These are phyloP conservation scores for Neuroscelio doddi DNA, from an alignment of 2,888 invertebrate species.

Conservation along the genomic window DNA sequence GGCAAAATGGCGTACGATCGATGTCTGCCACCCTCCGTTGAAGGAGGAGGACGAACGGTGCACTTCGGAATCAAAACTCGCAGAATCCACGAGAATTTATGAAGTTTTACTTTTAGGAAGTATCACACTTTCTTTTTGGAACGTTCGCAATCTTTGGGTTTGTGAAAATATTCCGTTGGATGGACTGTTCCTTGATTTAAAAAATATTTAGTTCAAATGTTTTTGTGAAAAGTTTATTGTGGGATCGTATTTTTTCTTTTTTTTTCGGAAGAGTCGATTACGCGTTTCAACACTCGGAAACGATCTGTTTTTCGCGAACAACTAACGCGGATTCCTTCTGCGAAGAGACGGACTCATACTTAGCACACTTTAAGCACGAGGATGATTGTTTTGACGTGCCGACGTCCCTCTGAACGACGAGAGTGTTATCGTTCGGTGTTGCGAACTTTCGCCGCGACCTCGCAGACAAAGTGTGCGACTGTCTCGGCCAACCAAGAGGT, in stretches of 20 bases:
- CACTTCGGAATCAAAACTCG: too few species aligned
- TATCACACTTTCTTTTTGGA: background rate
- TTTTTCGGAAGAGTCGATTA: too few species aligned
- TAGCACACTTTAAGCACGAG: conserved; percentile 26
- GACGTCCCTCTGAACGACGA: conserved; percentile 34
- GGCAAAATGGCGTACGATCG: conserved; percentile 68
- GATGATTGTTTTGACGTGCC: conserved; percentile 50
- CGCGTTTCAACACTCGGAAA: too few species aligned
- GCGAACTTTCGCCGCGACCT: conserved; percentile 56
- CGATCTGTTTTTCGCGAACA: too few species aligned
- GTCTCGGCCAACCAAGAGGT: conserved; percentile 58
- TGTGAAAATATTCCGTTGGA: background rate
- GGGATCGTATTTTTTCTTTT: too few species aligned
- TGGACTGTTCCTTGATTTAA: too few species aligned
- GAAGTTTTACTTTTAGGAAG: background rate
- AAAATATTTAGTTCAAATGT: too few species aligned
- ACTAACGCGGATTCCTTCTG: conserved; percentile 15
- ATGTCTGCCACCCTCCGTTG: conserved; percentile 54
- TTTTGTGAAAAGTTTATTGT: too few species aligned
- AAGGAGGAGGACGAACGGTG: conserved; percentile 36
- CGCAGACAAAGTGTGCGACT: conserved; percentile 52
- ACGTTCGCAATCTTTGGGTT: background rate
- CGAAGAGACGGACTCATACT: conserved; percentile 10
- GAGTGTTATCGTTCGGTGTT: conserved; percentile 36
- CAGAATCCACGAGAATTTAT: too few species aligned